Evolutionary conservation across 2,797 vertebrate species (phyloP), one percentile per base, ranked within the genome.

Genomic region (Thaleichthys pacificus): DNA sequence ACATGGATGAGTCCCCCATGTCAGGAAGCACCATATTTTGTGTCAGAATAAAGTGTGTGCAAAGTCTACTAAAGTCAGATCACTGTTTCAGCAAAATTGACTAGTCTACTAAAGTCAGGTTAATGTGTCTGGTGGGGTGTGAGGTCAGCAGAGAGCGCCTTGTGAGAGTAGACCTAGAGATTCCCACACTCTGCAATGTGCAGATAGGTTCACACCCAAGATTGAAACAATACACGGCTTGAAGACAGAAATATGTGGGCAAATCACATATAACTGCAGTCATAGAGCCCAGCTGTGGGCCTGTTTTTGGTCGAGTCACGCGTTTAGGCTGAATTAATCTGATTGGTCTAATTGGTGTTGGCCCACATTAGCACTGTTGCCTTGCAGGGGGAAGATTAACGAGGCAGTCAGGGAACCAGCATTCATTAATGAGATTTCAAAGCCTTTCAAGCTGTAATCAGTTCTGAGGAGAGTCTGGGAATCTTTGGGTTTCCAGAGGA

Each of bases 381-480:
- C 30, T 61, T 63, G 42, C 56, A 42, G 28, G 15, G 51, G 61
- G n/a, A 47, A 70, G 47, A 80, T 76, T 61, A 79, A 83, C 71
- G 57, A 42, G 35, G 5, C 17, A 30, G 56, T 64, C 69, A 67
- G 66, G 73, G 51, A 69, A 76, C 56, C 35, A 26, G 30, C 22
- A 4, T 51, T 66, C 66, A 17, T 75, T 74, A 72, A 82, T 80
- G 72, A 66, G 54, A 32, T 83, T 82, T 82, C 68, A 72, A 70
- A 61, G 74, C 66, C 75, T 82, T 82, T 67, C 47, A 62, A 24
- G 57, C 22, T 62, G 54, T 56, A 76, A 71, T 71, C 58, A 56
- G 42, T 42, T 30, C 64, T 56, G 71, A 68, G 77, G 73, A 63
- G 66, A 64, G 76, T 77, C 54, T 78, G 68, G 30, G 70, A 82